Base-by-base conservation (phyloP, 2,888 invertebrate species). In the Heteropelma amictum region DNA sequence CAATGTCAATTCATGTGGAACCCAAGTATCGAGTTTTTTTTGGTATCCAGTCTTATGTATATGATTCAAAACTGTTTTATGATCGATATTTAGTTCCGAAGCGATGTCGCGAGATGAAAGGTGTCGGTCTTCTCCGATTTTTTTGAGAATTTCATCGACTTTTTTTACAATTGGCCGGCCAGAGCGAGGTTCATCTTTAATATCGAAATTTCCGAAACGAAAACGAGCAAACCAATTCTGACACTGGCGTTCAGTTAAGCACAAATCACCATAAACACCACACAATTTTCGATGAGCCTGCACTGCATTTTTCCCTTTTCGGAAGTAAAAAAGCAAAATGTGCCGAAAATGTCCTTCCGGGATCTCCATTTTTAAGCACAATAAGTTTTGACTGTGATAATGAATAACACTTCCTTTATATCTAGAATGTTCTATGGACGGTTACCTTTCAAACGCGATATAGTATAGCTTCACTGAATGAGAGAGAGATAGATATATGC, bases 51-150 rank as follows among this genome's bases (percentile, higher is more conserved):
- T 67, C 38, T 78, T 70, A 26, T 68, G 61, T 54, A 80, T 60
- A 72, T 80, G 71, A 61, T 75, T 79, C 38, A 19, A 77, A 74
- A 80, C 72, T 17, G 64, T 78, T 71, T 64, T 68, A 26, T 75
- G 69, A 17, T 12, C 40, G 30, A 80, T 73, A 8, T 53, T 63
- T 33, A 78, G 73, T 49, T 73, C 58, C 42, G 28, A 12, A 42
- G 68, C 73, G 30, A 80, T 76, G 64, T 26, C 30, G 26, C 23
- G 51, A 67, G 42, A 30, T 7, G 49, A 5, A 49, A 49, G 4
- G 26, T 6, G 23, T 42, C 35, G 65, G 72, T 79, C 78, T 70
- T 56, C 61, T 51, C 76, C 45, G 68, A 67, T 51, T 75, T 60
- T 23, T 47, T 64, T 30, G n/a, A n/a, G n/a, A n/a, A 75, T 79